These are phyloP conservation scores for Auanema sp. DNA, from an alignment of 2,888 invertebrate species.

Conservation along the genomic window DNA sequence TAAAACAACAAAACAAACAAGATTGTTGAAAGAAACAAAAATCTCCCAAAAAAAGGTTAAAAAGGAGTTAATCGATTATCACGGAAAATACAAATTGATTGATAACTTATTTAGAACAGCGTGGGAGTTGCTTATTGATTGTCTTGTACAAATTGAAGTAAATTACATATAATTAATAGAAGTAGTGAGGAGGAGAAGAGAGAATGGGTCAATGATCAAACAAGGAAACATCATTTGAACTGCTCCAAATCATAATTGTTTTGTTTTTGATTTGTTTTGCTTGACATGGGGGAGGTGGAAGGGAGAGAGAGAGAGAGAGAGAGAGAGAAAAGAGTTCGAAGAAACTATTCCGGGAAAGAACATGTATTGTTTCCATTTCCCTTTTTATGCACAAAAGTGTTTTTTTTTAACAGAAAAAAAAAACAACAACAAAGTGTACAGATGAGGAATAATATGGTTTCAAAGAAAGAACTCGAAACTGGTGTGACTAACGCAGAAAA, in stretches of 20 bases:
- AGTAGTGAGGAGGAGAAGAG: slow-evolving; percentile 4
- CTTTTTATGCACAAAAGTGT: not conserved
- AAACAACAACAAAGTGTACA: too few relatives aligned
- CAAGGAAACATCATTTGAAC: slow-evolving; percentile 5
- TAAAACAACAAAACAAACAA: not conserved
- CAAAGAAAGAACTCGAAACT: too few relatives aligned
- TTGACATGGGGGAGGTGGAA: slow-evolving; percentile 3
- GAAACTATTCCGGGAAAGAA: not conserved
- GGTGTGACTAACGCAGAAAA: too few relatives aligned
- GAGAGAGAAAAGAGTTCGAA: slow-evolving; percentile 15
- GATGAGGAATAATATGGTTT: too few relatives aligned
- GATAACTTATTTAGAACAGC: not conserved
- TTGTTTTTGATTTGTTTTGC: slow-evolving; percentile 1
- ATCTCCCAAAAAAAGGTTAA: slow-evolving; percentile 2
- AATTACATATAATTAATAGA: too few relatives aligned
- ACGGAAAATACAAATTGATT: not conserved
- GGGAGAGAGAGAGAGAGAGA: slow-evolving; percentile 10
- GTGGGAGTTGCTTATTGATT: slow-evolving; percentile 6
- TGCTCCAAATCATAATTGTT: too few relatives aligned
- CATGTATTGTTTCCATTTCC: not conserved
- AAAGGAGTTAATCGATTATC: slow-evolving; percentile 6
- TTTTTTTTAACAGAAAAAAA: slow-evolving; percentile 13
- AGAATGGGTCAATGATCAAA: slow-evolving; percentile 1
- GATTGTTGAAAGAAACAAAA: not conserved
- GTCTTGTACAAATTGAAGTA: not conserved